Base-by-base conservation (phyloP, 1,140 invertebrate species). In the Calephelis nemesis region DNA sequence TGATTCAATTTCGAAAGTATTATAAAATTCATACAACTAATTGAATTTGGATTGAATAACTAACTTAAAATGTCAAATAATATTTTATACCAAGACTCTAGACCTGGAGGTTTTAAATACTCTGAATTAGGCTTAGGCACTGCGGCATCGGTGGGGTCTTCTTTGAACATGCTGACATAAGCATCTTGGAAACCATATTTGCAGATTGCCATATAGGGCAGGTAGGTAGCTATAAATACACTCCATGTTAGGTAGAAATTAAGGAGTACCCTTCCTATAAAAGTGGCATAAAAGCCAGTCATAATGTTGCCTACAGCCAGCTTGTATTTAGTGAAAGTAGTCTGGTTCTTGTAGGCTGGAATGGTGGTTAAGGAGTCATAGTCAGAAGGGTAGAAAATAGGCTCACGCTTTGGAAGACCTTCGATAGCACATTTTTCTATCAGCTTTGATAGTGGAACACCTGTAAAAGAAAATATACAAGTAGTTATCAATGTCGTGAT, bases 351-450 rank as follows among this genome's bases (percentile, higher is more conserved):
- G 54, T 76, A 78, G 0, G 63, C 71, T 4, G 79, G 79, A 1
- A 68, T 58, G 0, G 52, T 47, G 2, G 76, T 73, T 3, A 81
- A 7, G 1, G 62, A 50, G 40, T 81, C 74, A 65, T 71, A 81
- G 45, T 81, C 75, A 50, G 63, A 71, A 42, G 72, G 48, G 30
- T 76, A 79, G 1, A 73, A 48, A 1, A 71, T 10, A 5, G 72
- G 69, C 8, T 68, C 50, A 7, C 47, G n/a, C 1, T 74, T 63
- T 12, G 65, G 52, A 13, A 74, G 40, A 12, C 68, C 73, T n/a
- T 76, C 68, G 42, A 79, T 62, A 7, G 70, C 60, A n/a, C 71
- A 67, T 49, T 76, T 74, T 69, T 73, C 45, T 39, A 81, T 65
- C 12, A 81, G 42, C 6, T 48, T 47, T 12, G 64, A 52, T 8